These are phyloP conservation scores for Myiotriccus ornatus DNA, from an alignment of 2,797 vertebrate genomes.

Conservation along the genomic window DNA sequence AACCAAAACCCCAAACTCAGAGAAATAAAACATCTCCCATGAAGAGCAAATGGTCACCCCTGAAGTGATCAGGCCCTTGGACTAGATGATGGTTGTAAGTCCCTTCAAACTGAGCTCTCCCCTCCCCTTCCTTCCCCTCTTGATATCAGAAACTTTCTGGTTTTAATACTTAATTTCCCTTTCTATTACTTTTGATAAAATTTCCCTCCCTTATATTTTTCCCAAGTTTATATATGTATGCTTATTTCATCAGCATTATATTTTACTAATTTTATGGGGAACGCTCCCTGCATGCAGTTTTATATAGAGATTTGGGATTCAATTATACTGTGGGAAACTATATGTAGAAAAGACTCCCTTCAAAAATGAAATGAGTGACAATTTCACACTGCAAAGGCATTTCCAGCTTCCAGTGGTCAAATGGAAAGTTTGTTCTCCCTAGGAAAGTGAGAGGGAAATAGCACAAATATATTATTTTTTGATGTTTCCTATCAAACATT, in stretches of 20 bases:
- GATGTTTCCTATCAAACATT: neutral
- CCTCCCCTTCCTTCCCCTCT: neutral
- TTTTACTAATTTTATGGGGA: neutral
- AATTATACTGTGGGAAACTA: neutral
- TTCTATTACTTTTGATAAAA: neutral
- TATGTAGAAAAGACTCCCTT: neutral
- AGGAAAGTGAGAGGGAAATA: neutral
- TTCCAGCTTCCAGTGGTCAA: neutral
- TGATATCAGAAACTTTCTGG: neutral
- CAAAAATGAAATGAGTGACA: neutral
- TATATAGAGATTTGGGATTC: neutral
- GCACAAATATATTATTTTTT: neutral
- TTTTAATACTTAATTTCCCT: neutral
- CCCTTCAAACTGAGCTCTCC: neutral
- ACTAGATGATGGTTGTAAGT: neutral
- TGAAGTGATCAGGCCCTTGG: neutral
- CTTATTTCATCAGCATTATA: neutral
- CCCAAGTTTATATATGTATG: neutral
- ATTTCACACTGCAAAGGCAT: neutral
- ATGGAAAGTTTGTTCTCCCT: neutral
- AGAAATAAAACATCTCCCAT: neutral
- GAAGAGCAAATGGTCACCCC: neutral
- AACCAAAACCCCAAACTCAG: neutral
- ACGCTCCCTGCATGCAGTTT: neutral
- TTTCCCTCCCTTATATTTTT: neutral